A percentile compares a stretch with the other conserved stretches of the same genome.
These are phyloP conservation scores for Pipistrellus kuhlii DNA, from an alignment of 2,797 vertebrate species.

Conservation along the genomic window DNA sequence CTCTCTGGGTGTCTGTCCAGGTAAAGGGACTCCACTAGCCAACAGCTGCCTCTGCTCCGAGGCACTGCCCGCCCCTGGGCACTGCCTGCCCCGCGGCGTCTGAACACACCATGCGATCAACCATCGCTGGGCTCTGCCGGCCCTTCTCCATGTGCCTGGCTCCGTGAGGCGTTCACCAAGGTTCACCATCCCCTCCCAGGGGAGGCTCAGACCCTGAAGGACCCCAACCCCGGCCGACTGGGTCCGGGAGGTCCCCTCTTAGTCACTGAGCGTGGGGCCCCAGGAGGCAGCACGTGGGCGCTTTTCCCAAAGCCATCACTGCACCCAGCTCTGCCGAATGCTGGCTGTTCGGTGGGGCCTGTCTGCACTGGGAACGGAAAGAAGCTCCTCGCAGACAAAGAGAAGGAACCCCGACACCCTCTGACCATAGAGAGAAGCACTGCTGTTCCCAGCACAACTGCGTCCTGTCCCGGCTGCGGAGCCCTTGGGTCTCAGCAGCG, in stretches of 20 bases:
- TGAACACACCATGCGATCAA: rapidly evolving
- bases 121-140: rapidly evolving
- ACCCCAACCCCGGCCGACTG: rapidly evolving
- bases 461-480: rapidly evolving
- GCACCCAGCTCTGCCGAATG: background rate
- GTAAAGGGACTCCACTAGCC: background rate
- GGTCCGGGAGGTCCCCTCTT: background rate
- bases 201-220: background rate
- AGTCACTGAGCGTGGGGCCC: rapidly evolving
- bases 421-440: background rate
- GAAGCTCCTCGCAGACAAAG: background rate
- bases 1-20: background rate
- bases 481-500: rapidly evolving
- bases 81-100: no score
- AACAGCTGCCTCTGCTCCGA: background rate
- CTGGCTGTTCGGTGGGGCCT: rapidly evolving
- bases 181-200: background rate
- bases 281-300: rapidly evolving
- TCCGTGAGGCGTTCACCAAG: rapidly evolving
- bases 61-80: background rate
- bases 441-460: background rate
- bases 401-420: no score
- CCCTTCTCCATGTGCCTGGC: rapidly evolving
- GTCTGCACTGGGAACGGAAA: background rate
- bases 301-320: background rate